Conservation (phyloP, 2,113 vertebrate species). For the Acrocephalus arundinaceus region DNA sequence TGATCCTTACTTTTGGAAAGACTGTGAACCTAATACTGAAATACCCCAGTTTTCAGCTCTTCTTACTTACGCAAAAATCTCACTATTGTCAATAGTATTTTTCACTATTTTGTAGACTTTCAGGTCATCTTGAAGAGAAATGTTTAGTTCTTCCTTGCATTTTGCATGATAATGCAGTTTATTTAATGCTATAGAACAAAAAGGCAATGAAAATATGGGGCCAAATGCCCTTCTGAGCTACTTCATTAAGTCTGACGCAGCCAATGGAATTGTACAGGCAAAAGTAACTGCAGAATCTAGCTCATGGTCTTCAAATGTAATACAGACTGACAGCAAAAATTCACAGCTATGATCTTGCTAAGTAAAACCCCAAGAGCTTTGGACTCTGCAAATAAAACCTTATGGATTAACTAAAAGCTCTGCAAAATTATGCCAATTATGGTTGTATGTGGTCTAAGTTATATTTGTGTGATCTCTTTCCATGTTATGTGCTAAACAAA, state of each 20-base stretch:
- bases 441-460: neutral
- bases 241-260: neutral
- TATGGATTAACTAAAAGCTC: neutral
- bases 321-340: constrained; percentile 40
- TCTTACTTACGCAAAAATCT: neutral
- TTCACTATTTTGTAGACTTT: neutral
- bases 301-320: neutral
- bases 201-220: neutral
- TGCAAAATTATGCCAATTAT: neutral
- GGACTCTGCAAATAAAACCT: constrained; percentile 57
- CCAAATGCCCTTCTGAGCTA: constrained; percentile 7
- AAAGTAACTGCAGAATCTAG: constrained; percentile 3
- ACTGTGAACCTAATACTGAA: neutral
- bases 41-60: neutral
- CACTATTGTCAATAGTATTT: neutral
- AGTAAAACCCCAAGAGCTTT: constrained; percentile 50
- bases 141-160: constrained; percentile 30
- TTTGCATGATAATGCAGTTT: neutral
- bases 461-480: neutral
- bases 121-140: constrained; percentile 22
- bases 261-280: neutral
- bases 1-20: neutral
- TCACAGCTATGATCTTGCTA: constrained; percentile 7
- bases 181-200: constrained; percentile 28
- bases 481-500: constrained; percentile 23